phyloP scores from a whole-genome alignment of 2,888 invertebrate genomes.

The Bugula neritina region DNA sequence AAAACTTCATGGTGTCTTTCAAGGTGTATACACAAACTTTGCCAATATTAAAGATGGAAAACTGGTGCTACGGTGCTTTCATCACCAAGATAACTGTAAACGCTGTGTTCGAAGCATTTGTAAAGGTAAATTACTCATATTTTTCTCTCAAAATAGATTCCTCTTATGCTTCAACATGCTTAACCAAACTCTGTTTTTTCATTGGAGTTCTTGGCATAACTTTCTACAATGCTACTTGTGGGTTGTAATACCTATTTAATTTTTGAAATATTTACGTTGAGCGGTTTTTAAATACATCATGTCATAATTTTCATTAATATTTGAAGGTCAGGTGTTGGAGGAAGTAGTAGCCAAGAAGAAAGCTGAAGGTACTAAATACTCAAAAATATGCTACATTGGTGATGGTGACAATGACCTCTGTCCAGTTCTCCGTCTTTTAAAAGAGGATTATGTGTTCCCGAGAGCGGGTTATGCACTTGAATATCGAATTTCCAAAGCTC shows the following conservation, averaged over 20 bases:
- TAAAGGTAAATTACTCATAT: slow-evolving; percentile 65
- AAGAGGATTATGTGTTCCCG: background rate
- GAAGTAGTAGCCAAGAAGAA: background rate
- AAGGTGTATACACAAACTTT: slow-evolving; percentile 67
- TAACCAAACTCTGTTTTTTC: too few species aligned
- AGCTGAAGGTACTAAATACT: background rate
- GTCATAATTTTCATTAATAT: too few species aligned
- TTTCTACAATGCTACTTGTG: too few species aligned
- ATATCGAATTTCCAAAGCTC: too few species aligned
- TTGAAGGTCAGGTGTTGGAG: background rate
- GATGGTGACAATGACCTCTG: slow-evolving; percentile 17
- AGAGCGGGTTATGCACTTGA: background rate
- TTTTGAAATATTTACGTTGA: too few species aligned
- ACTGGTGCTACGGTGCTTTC: slow-evolving; percentile 62
- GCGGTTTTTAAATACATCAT: too few species aligned
- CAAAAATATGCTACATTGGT: background rate
- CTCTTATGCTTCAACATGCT: too few species aligned
- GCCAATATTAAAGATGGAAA: slow-evolving; percentile 58
- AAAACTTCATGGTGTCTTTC: slow-evolving; percentile 37
- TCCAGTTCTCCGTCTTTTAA: background rate
- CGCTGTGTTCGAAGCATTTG: slow-evolving; percentile 70
- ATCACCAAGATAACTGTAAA: slow-evolving; percentile 65
- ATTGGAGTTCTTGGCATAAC: too few species aligned
- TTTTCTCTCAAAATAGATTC: too few species aligned
- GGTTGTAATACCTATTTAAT: too few species aligned